phyloP scores from a whole-genome alignment of 2,113 vertebrate genomes.

The Cyanistes caeruleus region DNA sequence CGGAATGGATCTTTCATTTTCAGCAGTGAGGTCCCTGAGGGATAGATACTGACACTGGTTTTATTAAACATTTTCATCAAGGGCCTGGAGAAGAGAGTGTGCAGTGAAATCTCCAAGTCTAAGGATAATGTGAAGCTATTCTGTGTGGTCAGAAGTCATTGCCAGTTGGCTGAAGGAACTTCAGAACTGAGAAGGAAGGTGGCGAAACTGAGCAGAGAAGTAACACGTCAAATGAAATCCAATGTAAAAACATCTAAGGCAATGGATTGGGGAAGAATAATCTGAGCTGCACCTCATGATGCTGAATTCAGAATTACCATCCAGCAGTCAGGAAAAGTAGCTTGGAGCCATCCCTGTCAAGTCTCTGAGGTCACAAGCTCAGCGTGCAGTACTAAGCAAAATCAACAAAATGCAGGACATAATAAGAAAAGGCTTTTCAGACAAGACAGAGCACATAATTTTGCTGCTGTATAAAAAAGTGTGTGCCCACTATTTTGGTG shows the following conservation, averaged over 20 bases:
- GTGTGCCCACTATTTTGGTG: background rate
- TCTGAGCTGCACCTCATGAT: background rate
- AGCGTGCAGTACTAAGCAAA: background rate
- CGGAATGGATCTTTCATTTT: background rate
- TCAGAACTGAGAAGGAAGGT: background rate
- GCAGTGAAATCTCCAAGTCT: background rate
- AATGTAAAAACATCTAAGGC: background rate
- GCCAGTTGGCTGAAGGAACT: background rate
- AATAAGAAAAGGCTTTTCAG: background rate
- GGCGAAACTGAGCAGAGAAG: background rate
- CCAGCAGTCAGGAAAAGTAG: background rate
- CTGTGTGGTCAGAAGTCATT: background rate
- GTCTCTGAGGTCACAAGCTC: background rate
- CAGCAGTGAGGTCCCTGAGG: background rate
- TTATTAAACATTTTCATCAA: conserved; percentile 6
- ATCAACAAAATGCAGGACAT: background rate
- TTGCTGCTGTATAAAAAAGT: background rate
- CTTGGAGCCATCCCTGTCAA: background rate
- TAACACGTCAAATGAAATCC: background rate
- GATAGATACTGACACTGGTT: background rate
- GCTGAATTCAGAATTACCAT: background rate
- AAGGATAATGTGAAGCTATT: background rate
- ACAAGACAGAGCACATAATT: background rate
- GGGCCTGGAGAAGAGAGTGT: background rate
- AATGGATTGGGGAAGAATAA: background rate